Evolutionary conservation across 2,888 invertebrate genomes (phyloP).

Genomic region (Trileptium ribeirensis): DNA sequence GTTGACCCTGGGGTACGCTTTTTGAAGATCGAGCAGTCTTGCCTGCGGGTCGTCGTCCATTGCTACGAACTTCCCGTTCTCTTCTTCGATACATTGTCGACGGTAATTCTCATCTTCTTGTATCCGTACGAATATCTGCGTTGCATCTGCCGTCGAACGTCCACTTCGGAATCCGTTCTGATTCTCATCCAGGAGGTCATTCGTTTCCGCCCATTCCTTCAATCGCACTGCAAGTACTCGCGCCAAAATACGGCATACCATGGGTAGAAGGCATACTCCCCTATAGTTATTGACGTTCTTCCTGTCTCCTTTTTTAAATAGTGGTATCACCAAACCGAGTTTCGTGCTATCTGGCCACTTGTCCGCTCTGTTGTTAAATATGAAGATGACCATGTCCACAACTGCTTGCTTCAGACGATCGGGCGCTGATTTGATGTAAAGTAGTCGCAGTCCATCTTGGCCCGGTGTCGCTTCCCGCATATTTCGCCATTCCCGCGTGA

Average conservation of each 20-base stretch:
- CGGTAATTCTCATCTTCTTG: not conserved
- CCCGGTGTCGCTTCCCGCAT: not conserved
- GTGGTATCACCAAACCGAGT: not conserved
- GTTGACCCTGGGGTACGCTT: not conserved
- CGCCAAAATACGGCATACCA: not conserved
- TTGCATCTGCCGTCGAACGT: slow-evolving; percentile 3
- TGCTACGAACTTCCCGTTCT: not conserved
- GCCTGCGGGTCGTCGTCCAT: not conserved
- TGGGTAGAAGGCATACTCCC: not conserved
- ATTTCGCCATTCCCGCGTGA: not conserved
- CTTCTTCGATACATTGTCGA: not conserved
- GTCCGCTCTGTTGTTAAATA: not conserved
- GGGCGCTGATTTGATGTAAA: not conserved
- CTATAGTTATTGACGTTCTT: not conserved
- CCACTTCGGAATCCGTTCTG: not conserved
- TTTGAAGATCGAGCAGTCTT: not conserved
- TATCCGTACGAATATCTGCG: not conserved
- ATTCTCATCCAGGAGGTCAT: not conserved
- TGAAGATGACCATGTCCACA: not conserved
- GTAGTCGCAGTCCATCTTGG: not conserved
- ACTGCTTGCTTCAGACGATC: not conserved
- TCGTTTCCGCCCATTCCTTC: not conserved
- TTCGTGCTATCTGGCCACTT: not conserved
- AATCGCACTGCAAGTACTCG: not conserved
- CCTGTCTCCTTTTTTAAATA: not conserved